These are phyloP conservation scores for Equus quagga DNA, from an alignment of 2,113 vertebrate genomes.

Conservation along the genomic window DNA sequence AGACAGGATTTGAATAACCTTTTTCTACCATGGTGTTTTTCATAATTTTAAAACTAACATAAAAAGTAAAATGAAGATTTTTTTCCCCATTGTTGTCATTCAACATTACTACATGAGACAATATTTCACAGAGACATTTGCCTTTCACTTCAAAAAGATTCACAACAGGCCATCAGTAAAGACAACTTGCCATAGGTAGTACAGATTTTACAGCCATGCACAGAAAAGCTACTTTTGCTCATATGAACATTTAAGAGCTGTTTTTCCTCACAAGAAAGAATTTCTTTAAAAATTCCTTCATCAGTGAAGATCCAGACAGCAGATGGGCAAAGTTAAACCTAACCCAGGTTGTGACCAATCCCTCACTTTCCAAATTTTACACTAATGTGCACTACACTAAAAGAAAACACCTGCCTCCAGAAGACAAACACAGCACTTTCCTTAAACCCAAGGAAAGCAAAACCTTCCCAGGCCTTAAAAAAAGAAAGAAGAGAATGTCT, in stretches of 20 bases:
- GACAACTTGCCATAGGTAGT: neutral
- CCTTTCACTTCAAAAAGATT: neutral
- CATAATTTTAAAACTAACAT: conserved; percentile 50
- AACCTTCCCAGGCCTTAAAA: neutral
- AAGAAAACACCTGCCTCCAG: neutral
- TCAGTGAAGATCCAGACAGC: neutral
- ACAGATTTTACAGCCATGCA: neutral
- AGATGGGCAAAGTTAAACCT: neutral
- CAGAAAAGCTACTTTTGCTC: conserved; percentile 6
- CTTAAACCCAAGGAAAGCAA: neutral
- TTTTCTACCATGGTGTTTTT: neutral
- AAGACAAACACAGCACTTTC: conserved; percentile 4
- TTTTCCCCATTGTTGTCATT: conserved; percentile 19
- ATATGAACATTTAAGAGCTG: neutral
- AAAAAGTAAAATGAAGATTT: neutral
- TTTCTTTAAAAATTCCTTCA: neutral
- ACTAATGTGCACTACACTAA: neutral
- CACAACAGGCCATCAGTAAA: conserved; percentile 20
- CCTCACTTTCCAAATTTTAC: neutral
- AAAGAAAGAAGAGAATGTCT: neutral
- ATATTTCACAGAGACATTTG: conserved; percentile 3
- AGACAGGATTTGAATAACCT: neutral
- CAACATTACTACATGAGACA: neutral
- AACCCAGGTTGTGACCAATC: neutral
- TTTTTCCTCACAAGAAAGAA: neutral